These are phyloP conservation scores for Cricetomys ansorgei DNA, from an alignment of 2,113 vertebrate species.

Conservation along the genomic window DNA sequence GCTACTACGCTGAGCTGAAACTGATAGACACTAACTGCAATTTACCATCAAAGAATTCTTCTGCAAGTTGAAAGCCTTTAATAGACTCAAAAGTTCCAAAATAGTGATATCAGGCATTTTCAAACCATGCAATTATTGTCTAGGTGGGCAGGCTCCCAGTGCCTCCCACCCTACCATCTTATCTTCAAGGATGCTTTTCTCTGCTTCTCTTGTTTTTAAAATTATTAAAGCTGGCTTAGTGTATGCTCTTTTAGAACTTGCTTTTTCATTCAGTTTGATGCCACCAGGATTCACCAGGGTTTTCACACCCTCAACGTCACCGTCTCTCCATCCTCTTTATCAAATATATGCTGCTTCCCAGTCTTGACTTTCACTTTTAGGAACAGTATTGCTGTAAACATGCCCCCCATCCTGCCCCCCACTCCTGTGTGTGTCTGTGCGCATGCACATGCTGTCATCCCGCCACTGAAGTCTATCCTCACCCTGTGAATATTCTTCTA, in stretches of 20 bases:
- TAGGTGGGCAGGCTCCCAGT: not conserved
- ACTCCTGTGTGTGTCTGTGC: not conserved
- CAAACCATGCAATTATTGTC: not conserved
- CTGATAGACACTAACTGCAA: not conserved
- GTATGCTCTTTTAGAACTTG: not conserved
- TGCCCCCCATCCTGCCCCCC: no score
- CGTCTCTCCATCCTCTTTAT: not conserved
- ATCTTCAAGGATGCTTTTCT: not conserved
- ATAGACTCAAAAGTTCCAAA: not conserved
- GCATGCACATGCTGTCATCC: not conserved
- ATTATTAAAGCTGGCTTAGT: not conserved
- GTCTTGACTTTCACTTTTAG: not conserved
- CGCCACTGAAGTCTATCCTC: not conserved
- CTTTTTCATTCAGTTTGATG: not conserved
- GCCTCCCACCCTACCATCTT: not conserved
- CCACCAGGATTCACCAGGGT: not conserved
- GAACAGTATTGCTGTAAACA: not conserved
- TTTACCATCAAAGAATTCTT: not conserved
- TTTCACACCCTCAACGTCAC: not conserved
- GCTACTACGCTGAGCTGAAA: not conserved
- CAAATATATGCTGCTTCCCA: not conserved
- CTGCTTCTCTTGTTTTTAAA: not conserved
- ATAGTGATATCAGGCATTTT: not conserved
- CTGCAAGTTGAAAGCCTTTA: slow-evolving; percentile 3
- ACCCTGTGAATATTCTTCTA: not conserved